A percentile compares a stretch with the other conserved stretches of the same genome.
Conservation (phyloP, 2,113 vertebrate species). For the Fulica atra region DNA sequence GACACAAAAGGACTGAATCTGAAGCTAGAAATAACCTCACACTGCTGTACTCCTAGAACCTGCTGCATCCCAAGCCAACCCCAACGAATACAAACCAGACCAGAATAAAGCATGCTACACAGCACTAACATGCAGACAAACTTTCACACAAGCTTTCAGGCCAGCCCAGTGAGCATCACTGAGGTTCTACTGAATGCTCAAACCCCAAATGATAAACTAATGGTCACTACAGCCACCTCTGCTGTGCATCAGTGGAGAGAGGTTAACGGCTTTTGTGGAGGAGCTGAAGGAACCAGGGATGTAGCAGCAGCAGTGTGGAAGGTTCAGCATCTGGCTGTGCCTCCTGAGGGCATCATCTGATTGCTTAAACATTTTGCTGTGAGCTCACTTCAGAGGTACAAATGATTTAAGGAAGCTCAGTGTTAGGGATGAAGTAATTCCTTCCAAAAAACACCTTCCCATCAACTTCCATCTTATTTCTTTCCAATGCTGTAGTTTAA, state of each 20-base stretch:
- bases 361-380: background rate
- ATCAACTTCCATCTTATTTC: background rate
- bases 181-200: background rate
- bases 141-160: slow-evolving; percentile 72
- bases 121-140: slow-evolving; percentile 70
- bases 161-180: background rate
- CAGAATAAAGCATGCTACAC: slow-evolving; percentile 69
- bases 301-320: background rate
- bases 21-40: background rate
- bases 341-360: background rate
- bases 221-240: background rate
- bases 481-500: background rate
- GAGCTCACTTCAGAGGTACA: background rate
- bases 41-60: background rate
- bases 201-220: background rate
- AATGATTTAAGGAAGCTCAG: background rate
- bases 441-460: background rate
- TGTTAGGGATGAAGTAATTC: background rate
- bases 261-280: background rate
- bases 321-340: background rate
- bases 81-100: background rate
- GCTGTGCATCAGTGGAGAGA: background rate
- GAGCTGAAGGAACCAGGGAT: background rate
- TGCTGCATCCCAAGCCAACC: background rate
- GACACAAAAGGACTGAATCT: background rate